Percentiles rank a stretch among this genome's conserved stretches.
Evolutionary conservation across 2,797 vertebrate species (phyloP).

Genomic region (Lepilemur ruficaudatus): DNA sequence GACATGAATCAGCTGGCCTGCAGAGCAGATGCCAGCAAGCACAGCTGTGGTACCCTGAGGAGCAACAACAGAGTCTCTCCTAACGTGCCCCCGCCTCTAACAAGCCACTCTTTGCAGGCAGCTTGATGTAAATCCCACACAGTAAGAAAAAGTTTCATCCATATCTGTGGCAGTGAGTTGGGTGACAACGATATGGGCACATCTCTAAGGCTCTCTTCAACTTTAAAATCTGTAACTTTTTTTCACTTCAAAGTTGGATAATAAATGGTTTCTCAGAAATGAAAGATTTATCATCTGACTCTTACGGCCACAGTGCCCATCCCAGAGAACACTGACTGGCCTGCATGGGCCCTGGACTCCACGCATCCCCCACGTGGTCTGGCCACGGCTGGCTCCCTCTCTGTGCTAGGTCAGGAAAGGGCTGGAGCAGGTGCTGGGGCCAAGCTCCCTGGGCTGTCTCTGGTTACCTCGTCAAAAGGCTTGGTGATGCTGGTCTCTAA

Average conservation of each 20-base stretch:
- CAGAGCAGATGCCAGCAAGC: background rate
- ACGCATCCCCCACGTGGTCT: background rate
- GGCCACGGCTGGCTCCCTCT: background rate
- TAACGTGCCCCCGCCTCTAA: accelerated
- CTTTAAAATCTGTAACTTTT: background rate
- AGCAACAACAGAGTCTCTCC: background rate
- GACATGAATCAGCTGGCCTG: background rate
- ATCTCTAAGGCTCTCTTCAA: background rate
- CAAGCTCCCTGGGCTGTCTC: constrained; percentile 87
- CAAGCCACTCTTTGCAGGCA: accelerated
- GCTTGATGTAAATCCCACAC: background rate
- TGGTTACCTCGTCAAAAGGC: constrained; percentile 95
- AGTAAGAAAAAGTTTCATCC: background rate
- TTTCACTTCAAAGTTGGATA: constrained; percentile 14
- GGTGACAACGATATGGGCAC: background rate
- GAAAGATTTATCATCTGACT: background rate
- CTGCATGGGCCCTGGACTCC: background rate
- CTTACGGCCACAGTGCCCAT: background rate
- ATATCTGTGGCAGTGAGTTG: background rate
- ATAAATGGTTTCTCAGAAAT: background rate
- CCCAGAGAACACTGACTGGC: background rate
- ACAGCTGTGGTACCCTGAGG: background rate
- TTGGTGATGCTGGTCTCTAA: constrained; percentile 98
- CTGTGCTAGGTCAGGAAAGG: background rate
- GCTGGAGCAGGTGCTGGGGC: background rate